phyloP scores from a whole-genome alignment of 2,113 vertebrate genomes.

The Thamnaconus septentrionalis region DNA sequence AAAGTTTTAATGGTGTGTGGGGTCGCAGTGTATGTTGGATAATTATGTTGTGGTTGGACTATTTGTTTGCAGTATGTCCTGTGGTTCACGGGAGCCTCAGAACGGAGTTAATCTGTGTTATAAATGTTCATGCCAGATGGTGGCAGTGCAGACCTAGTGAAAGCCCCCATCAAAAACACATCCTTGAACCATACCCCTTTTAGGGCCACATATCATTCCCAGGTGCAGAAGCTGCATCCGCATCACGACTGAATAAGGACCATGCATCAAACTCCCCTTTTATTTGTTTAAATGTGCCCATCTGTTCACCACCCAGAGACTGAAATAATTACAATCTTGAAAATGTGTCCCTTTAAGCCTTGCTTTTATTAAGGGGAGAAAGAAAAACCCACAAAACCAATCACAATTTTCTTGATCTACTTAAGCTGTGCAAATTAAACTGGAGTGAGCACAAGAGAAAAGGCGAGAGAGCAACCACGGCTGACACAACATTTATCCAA shows the following conservation, averaged over 20 bases:
- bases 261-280: neutral
- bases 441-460: slow-evolving; percentile 4
- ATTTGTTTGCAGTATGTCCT: too few species aligned
- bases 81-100: too few species aligned
- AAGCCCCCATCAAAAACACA: neutral
- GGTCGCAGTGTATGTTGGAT: too few species aligned
- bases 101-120: too few species aligned
- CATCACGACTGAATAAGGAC: slow-evolving; percentile 5
- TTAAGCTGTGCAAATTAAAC: slow-evolving; percentile 28
- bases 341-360: slow-evolving; percentile 24
- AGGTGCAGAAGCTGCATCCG: neutral
- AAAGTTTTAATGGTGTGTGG: too few species aligned
- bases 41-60: too few species aligned
- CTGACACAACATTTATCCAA: slow-evolving; percentile 24
- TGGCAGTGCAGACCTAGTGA: slow-evolving; percentile 45
- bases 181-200: neutral
- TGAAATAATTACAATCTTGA: slow-evolving; percentile 32
- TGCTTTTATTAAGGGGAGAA: slow-evolving; percentile 37
- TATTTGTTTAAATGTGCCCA: slow-evolving; percentile 14
- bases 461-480: neutral
- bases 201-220: too few species aligned
- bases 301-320: neutral
- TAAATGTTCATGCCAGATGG: slow-evolving; percentile 36
- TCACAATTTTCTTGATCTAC: slow-evolving; percentile 39
- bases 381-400: neutral